A percentile compares a stretch with the other conserved stretches of the same genome.
phyloP scores from a whole-genome alignment of 2,888 invertebrate genomes.

The Cryptocheilus praepositus region DNA sequence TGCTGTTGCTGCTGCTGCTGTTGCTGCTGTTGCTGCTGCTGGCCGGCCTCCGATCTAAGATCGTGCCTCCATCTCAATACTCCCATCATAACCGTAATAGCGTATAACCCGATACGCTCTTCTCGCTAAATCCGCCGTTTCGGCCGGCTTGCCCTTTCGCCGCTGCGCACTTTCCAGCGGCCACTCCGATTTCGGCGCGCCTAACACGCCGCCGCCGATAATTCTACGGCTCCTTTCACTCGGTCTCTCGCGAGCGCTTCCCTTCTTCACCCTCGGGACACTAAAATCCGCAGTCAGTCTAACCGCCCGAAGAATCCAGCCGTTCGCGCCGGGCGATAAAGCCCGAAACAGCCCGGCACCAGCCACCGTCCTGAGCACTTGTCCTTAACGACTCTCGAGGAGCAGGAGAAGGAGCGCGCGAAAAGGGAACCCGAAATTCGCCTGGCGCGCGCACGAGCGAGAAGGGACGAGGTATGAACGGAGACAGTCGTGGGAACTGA shows the following conservation, averaged over 20 bases:
- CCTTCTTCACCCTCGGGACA: constrained; percentile 10
- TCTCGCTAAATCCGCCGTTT: not conserved
- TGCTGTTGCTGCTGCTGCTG: constrained; percentile 59
- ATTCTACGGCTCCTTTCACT: constrained; percentile 1
- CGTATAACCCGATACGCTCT: not conserved
- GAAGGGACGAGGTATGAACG: too few relatives aligned
- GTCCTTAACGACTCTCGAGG: too few relatives aligned
- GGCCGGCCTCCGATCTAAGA: constrained; percentile 73
- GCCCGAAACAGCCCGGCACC: too few relatives aligned
- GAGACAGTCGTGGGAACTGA: too few relatives aligned
- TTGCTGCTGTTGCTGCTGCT: constrained; percentile 58
- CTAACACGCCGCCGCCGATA: not conserved
- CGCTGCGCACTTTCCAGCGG: not conserved
- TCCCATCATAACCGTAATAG: constrained; percentile 70
- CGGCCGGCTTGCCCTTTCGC: constrained; percentile 35
- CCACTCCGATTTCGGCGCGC: not conserved
- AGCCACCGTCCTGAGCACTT: too few relatives aligned
- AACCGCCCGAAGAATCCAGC: not conserved
- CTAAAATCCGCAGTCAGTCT: not conserved
- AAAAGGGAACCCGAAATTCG: too few relatives aligned
- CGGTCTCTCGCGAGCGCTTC: constrained; percentile 7
- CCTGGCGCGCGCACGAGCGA: too few relatives aligned
- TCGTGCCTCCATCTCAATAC: constrained; percentile 74
- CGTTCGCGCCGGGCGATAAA: too few relatives aligned
- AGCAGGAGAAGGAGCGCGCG: too few relatives aligned